A percentile compares a stretch with the other conserved stretches of the same genome.
Evolutionary conservation across 2,888 invertebrate genomes (phyloP).

Genomic region (Philhelius pedissequus): DNA sequence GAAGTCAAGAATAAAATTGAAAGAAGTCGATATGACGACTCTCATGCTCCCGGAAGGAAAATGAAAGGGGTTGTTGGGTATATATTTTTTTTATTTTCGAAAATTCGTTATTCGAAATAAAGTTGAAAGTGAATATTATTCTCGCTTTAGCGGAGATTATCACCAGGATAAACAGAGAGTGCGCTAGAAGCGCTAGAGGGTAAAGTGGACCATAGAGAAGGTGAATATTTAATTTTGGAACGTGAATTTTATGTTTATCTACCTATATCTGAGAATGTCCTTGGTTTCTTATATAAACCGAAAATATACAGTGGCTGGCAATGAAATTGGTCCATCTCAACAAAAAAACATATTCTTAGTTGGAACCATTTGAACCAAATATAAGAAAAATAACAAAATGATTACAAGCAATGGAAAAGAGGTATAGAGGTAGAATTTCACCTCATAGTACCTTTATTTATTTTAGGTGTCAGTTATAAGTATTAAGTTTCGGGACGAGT

Average conservation of each 20-base stretch:
- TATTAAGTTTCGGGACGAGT: too few species aligned
- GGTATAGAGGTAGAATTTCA: too few species aligned
- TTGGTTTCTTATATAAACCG: too few species aligned
- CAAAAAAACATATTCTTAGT: too few species aligned
- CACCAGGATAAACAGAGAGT: not conserved
- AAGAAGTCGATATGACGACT: not conserved
- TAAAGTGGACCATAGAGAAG: not conserved
- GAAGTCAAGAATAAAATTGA: conserved; percentile 6
- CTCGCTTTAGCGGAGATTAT: not conserved
- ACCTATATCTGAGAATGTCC: too few species aligned
- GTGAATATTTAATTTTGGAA: not conserved
- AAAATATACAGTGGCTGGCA: too few species aligned
- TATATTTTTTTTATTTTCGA: not conserved
- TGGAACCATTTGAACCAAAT: too few species aligned
- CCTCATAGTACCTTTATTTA: too few species aligned
- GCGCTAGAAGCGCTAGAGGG: not conserved
- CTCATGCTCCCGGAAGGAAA: not conserved
- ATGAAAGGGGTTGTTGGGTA: conserved; percentile 8
- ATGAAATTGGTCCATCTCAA: too few species aligned
- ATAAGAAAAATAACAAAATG: too few species aligned
- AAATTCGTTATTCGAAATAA: not conserved
- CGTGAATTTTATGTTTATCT: not conserved
- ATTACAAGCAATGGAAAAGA: too few species aligned
- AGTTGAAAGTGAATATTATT: not conserved
- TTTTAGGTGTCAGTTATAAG: too few species aligned